Evolutionary conservation across 2,888 invertebrate genomes (phyloP), one percentile per base, ranked within the genome.

Genomic region (Erpobdella octoculata): DNA sequence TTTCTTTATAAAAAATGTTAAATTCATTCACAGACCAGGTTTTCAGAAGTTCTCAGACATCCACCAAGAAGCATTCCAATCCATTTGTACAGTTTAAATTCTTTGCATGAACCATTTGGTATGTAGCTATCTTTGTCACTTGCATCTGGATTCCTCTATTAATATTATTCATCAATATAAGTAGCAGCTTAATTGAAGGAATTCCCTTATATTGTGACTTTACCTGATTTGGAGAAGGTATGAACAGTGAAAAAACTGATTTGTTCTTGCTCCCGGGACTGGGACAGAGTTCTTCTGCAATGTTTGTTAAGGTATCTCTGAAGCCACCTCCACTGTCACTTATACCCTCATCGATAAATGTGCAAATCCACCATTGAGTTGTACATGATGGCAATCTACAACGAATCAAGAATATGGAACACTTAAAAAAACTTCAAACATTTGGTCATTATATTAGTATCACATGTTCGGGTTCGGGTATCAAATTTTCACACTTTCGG

Each of bases 351-450:
- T 79, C 80, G 46, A 82, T 70, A 75, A 83, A 83, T 76, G 82
- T 82, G 77, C 83, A 83, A 74, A 83, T 82, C 83, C 83, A 83
- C 83, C 83, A 83, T 76, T 83, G 83, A n/a, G n/a, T n/a, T n/a
- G n/a, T n/a, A n/a, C n/a, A n/a, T n/a, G n/a, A n/a, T n/a, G n/a
- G n/a, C n/a, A n/a, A n/a, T n/a, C n/a, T n/a, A n/a, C n/a, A n/a
- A n/a, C n/a, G n/a, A n/a, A n/a, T n/a, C n/a, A n/a, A n/a, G n/a
- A n/a, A n/a, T n/a, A n/a, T n/a, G n/a, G n/a, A n/a, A n/a, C n/a
- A n/a, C n/a, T n/a, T n/a, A n/a, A n/a, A n/a, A n/a, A n/a, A n/a
- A n/a, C n/a, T n/a, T n/a, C n/a, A n/a, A n/a, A n/a, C n/a, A n/a
- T n/a, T n/a, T n/a, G n/a, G n/a, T n/a, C n/a, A n/a, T n/a, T n/a